Evolutionary conservation across 2,113 vertebrate genomes (phyloP), one percentile per base, ranked within the genome.

Genomic region (Phylloscopus trochilus): DNA sequence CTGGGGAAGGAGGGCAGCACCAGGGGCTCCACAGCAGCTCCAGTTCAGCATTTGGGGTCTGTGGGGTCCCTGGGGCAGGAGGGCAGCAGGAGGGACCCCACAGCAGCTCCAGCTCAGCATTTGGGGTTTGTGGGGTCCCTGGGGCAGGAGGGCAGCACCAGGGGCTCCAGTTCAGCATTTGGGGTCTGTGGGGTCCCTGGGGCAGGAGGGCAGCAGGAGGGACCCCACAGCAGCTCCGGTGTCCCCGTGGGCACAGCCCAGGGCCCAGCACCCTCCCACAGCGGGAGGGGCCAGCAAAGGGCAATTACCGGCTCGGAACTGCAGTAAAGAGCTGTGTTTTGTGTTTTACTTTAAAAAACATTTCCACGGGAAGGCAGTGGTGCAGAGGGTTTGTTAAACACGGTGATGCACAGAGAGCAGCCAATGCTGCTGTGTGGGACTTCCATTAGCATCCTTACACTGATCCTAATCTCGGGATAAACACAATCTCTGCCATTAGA

Each of bases 261-360:
- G 43, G n/a, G 19, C 27, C 27, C 49, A 7, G 2, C 15, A 33
- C 3, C 6, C 1, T 47, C 30, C 33, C 23, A n/a, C 28, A 2
- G 37, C 0, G 1, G 37, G 37, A 44, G 46, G 58, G 12, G 7
- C 13, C 27, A 16, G 7, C 43, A 28, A 33, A 56, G 49, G 33
- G 9, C 70, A 92, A 86, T 95, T 81, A 91, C 59, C 67, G 78
- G 75, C 78, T 46, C 93, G 68, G 80, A 89, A 93, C 53, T 93
- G 91, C 89, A 95, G 89, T 67, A 83, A 94, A 84, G 37, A 87
- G 80, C 80, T 93, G 69, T 90, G 89, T 81, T 81, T 95, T 93
- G 59, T 74, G 77, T 95, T 93, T 78, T 78, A 86, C 94, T 96
- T 90, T 33, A 8, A 41, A 39, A 96, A 95, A 70, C 58, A 52